Conservation (phyloP, 1,140 invertebrate species). For the Leptopilina boulardi region DNA sequence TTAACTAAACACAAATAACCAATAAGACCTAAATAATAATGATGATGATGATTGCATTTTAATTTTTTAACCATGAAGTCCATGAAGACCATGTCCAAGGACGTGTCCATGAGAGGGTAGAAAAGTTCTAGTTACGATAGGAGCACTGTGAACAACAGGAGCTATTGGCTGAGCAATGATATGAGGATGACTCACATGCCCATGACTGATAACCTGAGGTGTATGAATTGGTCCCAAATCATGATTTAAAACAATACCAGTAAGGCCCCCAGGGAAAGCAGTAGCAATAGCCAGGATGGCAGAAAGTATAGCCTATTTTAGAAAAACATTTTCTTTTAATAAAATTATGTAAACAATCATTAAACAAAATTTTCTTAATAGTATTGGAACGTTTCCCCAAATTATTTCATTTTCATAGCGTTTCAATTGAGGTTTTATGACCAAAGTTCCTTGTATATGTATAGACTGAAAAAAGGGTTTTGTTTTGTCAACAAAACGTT, state of each 20-base stretch:
- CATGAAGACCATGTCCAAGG: not conserved
- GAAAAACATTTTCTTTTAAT: too few relatives aligned
- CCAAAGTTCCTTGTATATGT: too few relatives aligned
- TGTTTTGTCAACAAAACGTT: too few relatives aligned
- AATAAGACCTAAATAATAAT: not conserved
- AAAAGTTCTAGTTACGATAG: not conserved
- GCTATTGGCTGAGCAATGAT: slow-evolving; percentile 11
- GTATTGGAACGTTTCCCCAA: too few relatives aligned
- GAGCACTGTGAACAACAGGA: not conserved
- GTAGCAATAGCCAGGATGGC: slow-evolving; percentile 1
- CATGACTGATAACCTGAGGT: slow-evolving; percentile 16
- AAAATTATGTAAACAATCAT: too few relatives aligned
- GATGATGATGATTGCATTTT: not conserved
- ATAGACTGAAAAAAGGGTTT: too few relatives aligned
- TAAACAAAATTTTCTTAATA: too few relatives aligned
- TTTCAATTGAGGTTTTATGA: too few relatives aligned
- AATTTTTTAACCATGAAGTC: slow-evolving; percentile 8
- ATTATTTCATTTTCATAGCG: too few relatives aligned
- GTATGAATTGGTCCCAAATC: slow-evolving; percentile 16
- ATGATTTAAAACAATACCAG: slow-evolving; percentile 22
- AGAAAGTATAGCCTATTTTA: slow-evolving; percentile 4
- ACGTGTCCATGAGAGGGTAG: not conserved
- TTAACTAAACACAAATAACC: not conserved
- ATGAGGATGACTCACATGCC: slow-evolving; percentile 1
- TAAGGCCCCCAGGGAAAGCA: slow-evolving; percentile 10